phyloP scores from a whole-genome alignment of 2,888 invertebrate genomes.

The Machimus rusticus region DNA sequence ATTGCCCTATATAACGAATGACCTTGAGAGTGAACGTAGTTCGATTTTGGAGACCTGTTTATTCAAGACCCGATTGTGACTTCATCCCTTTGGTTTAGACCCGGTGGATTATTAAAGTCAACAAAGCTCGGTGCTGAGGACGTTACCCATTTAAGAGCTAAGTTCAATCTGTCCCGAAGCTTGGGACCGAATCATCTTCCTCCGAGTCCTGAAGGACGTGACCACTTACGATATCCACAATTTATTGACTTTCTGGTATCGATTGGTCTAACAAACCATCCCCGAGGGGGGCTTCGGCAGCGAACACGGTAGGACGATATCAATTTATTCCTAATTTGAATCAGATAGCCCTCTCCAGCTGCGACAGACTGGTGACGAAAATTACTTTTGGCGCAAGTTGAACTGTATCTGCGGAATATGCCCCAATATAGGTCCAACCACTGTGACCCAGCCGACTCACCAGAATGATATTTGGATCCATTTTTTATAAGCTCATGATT shows the following conservation, averaged over 20 bases:
- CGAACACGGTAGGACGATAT: background rate
- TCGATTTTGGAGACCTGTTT: background rate
- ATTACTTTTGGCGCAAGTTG: background rate
- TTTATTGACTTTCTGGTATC: conserved; percentile 15
- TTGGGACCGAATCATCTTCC: background rate
- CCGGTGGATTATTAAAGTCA: background rate
- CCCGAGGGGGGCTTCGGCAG: background rate
- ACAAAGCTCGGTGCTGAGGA: background rate
- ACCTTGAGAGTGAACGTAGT: background rate
- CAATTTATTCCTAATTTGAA: conserved; percentile 15
- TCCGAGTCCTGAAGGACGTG: background rate
- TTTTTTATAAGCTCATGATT: conserved; percentile 22
- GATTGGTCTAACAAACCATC: background rate
- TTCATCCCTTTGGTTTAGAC: background rate
- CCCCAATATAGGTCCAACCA: background rate
- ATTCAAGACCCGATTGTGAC: background rate
- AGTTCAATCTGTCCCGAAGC: background rate
- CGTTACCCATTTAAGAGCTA: background rate
- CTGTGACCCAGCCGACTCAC: background rate
- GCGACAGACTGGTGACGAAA: background rate
- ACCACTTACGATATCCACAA: conserved; percentile 2
- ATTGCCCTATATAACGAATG: background rate
- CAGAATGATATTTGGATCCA: background rate
- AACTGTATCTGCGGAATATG: background rate
- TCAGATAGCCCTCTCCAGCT: background rate